Base-by-base conservation (phyloP, 2,113 vertebrate genomes). In the Gadus macrocephalus region DNA sequence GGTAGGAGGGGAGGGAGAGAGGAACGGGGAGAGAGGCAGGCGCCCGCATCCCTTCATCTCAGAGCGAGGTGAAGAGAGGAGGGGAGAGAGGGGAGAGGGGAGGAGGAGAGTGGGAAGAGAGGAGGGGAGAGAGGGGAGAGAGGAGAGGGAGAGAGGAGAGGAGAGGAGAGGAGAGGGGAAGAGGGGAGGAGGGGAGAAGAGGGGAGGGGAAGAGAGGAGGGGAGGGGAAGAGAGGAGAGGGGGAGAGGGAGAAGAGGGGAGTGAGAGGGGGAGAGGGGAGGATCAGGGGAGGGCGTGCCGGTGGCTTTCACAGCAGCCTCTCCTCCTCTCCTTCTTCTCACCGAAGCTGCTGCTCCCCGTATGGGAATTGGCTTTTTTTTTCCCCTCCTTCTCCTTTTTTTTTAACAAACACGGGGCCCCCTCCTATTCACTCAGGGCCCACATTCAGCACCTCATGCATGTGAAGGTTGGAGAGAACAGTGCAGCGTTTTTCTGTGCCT, bases 161-260 rank as follows among this genome's bases (percentile, higher is more conserved):
- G 90, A 93, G 91, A 94, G 95, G 95, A n/a, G n/a, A n/a, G 88
- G 82, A 73, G 85, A 9, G 89, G 77, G 61, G 68, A 1, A 86
- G 84, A 78, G 72, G 75, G 84, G 79, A 87, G 78, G 76, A 25
- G 22, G 85, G 22, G 83, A 73, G 87, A 2, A 25, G 22, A 25
- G 85, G 81, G 80, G 85, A 79, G 80, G 81, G 75, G 81, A 62
- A 67, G 15, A 86, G 84, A 78, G 72, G 76, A 85, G 79, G 87
- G 78, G 76, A 86, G 20, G 83, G 75, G 87, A 6, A 22, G 86
- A 78, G 71, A 78, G 85, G 81, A 81, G 84, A 81, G 82, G 81
- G 75, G 81, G 86, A 87, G 91, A 90, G 85, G 88, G 90, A 86
- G 80, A 87, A n/a, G n/a, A n/a, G n/a, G n/a, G n/a, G n/a, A n/a